Evolutionary conservation across 2,888 invertebrate species (phyloP), one percentile per base, ranked within the genome.

Genomic region (Perizoma affinitatum): DNA sequence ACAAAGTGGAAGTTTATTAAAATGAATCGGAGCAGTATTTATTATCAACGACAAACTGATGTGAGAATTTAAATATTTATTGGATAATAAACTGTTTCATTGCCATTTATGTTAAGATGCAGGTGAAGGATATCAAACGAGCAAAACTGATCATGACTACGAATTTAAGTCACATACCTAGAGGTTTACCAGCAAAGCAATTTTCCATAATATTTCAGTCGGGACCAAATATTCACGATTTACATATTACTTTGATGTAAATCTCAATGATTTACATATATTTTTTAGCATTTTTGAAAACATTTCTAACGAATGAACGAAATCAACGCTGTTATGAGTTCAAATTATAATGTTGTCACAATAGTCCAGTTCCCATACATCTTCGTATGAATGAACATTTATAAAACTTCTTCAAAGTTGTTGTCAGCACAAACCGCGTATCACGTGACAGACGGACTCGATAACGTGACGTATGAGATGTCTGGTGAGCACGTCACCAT

Each of bases 1-100:
- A 64, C 65, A 60, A 62, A 66, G 57, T 58, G 63, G 50, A 61
- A 66, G 65, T 68, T 74, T 74, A 69, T 73, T 67, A 69, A 70
- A 73, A 69, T 70, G 66, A 72, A 58, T 71, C 54, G 41, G 58
- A 69, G 60, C 56, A 10, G 47, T 35, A 61, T 58, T 67, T 49
- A 10, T 46, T 54, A 38, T 38, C 47, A 58, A 61, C 50, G 67
- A 66, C 63, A 54, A 58, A 52, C 55, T 63, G 50, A 61, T 43
- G 52, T 59, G 57, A 33, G 60, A 69, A 69, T 46, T 67, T 58
- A 22, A 58, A 67, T 65, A 54, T 65, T 70, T 67, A 60, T 49
- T 38, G 38, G 36, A 46, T 47, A 46, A 52, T 55, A 58, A 62
- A n/a, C 36, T 41, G 11, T 44, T 44, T 36, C 11, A 49, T n/a